Base-by-base conservation (phyloP, 2,113 vertebrate species). In the Mugil cephalus region DNA sequence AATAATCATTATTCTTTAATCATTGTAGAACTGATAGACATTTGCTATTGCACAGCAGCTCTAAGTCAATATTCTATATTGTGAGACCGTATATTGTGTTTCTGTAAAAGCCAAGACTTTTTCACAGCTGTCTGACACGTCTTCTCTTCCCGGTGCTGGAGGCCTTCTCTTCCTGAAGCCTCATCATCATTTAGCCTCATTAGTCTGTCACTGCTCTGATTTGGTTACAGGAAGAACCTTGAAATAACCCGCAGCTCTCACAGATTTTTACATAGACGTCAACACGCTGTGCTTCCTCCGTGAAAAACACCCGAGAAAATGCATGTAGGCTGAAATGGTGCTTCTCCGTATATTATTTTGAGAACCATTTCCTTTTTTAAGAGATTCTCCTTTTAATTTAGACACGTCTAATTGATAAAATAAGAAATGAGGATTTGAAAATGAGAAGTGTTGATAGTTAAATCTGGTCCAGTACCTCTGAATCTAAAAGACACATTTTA, bases 161-260 rank as follows among this genome's bases (percentile, higher is more conserved):
- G 64, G 74, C 77, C 46, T 46, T 65, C 19, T 69, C 48, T 74
- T 86, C 87, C 74, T 74, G 63, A 77, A 79, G 74, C 76, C 78
- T 85, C 81, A 75, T 90, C 87, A 89, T 92, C 88, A 91, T 90
- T 92, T 86, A 88, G 78, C 82, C 90, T 92, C 84, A 87, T 93
- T 92, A 93, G 82, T 80, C 82, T 87, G 88, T 91, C 91, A 88
- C 78, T 82, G 70, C 63, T 59, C 69, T 79, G 79, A 83, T 92
- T 82, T 43, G 30, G 90, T 93, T 92, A 89, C 92, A 87, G 84
- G 87, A 91, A 92, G 80, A 79, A 70, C 82, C 87, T 89, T 84
- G 56, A 69, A 86, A 86, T 65, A 77, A 61, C 73, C 82, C 45
- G 24, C 39, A 60, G 54, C 46, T 15, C 35, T 43, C 67, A 50